phyloP scores from a whole-genome alignment of 2,888 invertebrate species.

The Apamea crenata region DNA sequence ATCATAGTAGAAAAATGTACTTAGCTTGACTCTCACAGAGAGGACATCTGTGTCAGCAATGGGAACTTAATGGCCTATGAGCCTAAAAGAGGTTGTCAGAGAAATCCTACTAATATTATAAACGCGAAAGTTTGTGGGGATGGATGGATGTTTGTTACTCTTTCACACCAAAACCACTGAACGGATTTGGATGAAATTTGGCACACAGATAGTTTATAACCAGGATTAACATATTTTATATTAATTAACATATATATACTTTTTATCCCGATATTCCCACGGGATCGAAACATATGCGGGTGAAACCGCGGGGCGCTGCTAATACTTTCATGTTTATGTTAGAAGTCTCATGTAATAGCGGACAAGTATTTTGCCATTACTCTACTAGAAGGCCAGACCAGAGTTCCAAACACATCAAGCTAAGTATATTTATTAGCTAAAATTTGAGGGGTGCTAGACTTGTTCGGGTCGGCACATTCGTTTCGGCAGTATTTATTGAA shows the following conservation, averaged over 20 bases:
- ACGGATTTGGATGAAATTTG: too few species aligned
- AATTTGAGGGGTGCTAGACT: background rate
- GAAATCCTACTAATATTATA: background rate
- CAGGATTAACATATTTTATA: too few species aligned
- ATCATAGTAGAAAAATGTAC: conserved; percentile 15
- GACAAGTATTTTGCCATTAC: conserved; percentile 8
- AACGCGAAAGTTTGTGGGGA: too few species aligned
- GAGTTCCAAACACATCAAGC: background rate
- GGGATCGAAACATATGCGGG: too few species aligned
- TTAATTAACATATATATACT: too few species aligned
- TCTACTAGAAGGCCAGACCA: too few species aligned
- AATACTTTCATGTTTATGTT: background rate
- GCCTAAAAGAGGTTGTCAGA: background rate
- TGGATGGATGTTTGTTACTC: too few species aligned
- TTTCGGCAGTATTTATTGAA: background rate
- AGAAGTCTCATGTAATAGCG: background rate
- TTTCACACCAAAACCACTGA: too few species aligned
- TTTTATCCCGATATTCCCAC: too few species aligned
- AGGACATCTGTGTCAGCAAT: background rate
- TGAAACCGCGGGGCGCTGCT: too few species aligned
- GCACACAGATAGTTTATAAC: too few species aligned
- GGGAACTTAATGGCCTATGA: background rate
- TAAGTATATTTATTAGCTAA: conserved; percentile 6
- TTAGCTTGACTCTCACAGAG: conserved; percentile 6
- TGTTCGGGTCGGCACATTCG: background rate